These are phyloP conservation scores for Dendrolimus kikuchii DNA, from an alignment of 1,140 invertebrate genomes.

Conservation along the genomic window DNA sequence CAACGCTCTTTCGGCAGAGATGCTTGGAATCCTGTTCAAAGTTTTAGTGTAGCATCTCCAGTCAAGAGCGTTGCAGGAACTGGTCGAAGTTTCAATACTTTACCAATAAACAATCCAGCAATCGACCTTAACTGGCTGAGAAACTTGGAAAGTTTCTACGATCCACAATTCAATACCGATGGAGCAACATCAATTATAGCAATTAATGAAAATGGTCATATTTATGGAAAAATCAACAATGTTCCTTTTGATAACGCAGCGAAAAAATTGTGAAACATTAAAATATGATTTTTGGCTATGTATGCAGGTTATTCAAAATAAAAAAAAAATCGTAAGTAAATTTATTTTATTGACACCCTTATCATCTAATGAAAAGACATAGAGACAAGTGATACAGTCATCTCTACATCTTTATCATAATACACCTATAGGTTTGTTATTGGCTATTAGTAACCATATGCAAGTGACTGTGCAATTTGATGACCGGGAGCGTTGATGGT, in stretches of 20 bases:
- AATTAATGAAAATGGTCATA: slow-evolving; percentile 31
- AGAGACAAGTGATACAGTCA: slow-evolving; percentile 39
- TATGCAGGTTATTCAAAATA: not conserved
- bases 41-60: slow-evolving; percentile 14
- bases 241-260: slow-evolving; percentile 24
- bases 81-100: slow-evolving; percentile 15
- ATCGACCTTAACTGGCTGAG: slow-evolving; percentile 14
- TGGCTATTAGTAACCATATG: slow-evolving; percentile 43
- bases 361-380: slow-evolving; percentile 22
- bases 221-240: slow-evolving; percentile 29
- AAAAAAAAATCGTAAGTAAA: slow-evolving; percentile 3
- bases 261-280: slow-evolving; percentile 3
- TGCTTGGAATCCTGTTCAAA: slow-evolving; percentile 3
- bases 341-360: slow-evolving; percentile 18
- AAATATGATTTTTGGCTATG: no score
- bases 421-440: slow-evolving; percentile 23
- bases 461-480: slow-evolving; percentile 36
- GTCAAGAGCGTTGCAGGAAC: slow-evolving; percentile 12
- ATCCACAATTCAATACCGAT: slow-evolving; percentile 18
- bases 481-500: slow-evolving; percentile 49
- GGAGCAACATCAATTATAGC: slow-evolving; percentile 19
- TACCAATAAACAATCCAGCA: slow-evolving; percentile 11
- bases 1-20: not conserved
- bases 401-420: slow-evolving; percentile 30
- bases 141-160: slow-evolving; percentile 23